Evolutionary conservation across 2,888 invertebrate species (phyloP), one percentile per base, ranked within the genome.

Genomic region (Mellilla xanthometata): DNA sequence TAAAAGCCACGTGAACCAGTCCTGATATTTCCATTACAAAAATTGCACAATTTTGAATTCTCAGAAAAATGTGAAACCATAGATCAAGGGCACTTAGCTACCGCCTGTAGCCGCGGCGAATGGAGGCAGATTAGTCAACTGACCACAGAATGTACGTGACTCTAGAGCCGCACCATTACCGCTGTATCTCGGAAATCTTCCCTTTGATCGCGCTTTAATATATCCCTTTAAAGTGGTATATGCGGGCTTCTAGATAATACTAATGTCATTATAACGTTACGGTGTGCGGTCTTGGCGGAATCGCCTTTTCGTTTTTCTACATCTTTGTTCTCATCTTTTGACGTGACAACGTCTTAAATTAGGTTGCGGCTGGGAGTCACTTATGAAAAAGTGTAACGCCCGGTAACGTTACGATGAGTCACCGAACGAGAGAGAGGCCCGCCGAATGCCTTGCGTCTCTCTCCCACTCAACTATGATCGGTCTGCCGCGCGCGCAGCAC

Each of bases 61-160:
- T 31, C 5, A 12, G 23, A 24, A 15, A n/a, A 27, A 33, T 12
- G 32, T 13, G 32, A 30, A 46, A 40, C 11, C 22, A 22, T 33
- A 9, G 27, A 26, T 12, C 34, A 35, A 39, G 45, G 39, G 26
- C 32, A 31, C 7, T 30, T 10, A 19, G 34, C 39, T 24, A 31
- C 45, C 34, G 19, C 39, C 13, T 28, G 24, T 10, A 26, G 29
- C 28, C 32, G 36, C 11, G 33, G 34, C 31, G 15, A 42, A 66
- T 68, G 62, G 61, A 56, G 60, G 60, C 51, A 59, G 64, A 68
- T 71, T 71, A 68, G 62, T 56, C 60, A 59, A 54, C 53, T 63
- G 58, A 72, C 72, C 71, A 60, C 74, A 68, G 52, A 53, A 40
- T 24, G 45, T 67, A 70, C 75, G 76, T 76, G 75, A 72, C 68